These are phyloP conservation scores for Hydropsyche betteni DNA, from an alignment of 2,888 invertebrate genomes.

Conservation along the genomic window DNA sequence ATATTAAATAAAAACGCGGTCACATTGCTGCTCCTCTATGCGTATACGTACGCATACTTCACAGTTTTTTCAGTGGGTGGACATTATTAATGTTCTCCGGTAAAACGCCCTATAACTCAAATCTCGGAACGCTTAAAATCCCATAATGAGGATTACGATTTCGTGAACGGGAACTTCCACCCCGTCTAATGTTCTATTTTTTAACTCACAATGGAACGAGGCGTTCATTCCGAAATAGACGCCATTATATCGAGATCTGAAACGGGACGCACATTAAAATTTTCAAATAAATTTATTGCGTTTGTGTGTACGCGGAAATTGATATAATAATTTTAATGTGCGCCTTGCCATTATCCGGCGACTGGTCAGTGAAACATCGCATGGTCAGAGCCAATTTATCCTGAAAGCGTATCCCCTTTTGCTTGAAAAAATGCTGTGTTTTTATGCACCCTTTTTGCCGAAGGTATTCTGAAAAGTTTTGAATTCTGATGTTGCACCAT, in stretches of 20 bases:
- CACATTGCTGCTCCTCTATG: conserved; percentile 14
- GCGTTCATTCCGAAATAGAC: not conserved
- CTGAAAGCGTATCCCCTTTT: not conserved
- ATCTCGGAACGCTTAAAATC: conserved; percentile 61
- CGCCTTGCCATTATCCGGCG: not conserved
- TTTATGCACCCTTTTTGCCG: conserved; percentile 28
- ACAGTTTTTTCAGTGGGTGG: not conserved
- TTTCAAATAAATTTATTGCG: not conserved
- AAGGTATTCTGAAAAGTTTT: conserved; percentile 23
- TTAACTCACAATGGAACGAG: not conserved
- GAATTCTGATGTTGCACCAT: not conserved
- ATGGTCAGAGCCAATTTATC: conserved; percentile 30
- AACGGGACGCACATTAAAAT: not conserved
- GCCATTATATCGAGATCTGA: not conserved
- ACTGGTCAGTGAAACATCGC: conserved; percentile 13
- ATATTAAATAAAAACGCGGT: conserved; percentile 38
- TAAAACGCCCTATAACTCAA: conserved; percentile 56
- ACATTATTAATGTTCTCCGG: conserved; percentile 23
- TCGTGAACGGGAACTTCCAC: conserved; percentile 1
- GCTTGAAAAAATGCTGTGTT: conserved; percentile 21
- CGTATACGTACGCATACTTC: no score
- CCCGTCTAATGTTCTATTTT: no score
- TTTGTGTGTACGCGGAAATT: not conserved
- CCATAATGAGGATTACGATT: conserved; percentile 55
- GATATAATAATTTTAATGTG: conserved; percentile 21